phyloP scores from a whole-genome alignment of 2,797 vertebrate genomes.

The Oreochromis mossambicus region DNA sequence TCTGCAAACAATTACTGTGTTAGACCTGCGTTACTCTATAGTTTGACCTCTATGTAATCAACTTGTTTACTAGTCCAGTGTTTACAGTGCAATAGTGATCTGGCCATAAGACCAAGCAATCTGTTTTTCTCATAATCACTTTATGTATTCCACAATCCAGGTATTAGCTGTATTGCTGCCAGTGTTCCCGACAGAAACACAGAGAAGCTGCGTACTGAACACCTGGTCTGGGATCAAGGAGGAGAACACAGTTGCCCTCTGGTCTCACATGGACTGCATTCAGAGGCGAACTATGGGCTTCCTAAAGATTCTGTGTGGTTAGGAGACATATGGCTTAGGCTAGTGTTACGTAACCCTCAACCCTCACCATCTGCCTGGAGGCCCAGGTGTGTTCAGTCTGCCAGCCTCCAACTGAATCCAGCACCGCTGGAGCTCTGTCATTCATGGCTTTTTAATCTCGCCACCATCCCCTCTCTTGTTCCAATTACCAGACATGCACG shows the following conservation, averaged over 20 bases:
- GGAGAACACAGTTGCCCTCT: constrained; percentile 57
- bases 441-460: constrained; percentile 69
- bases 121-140: constrained; percentile 37
- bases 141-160: constrained; percentile 8
- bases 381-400: constrained; percentile 75
- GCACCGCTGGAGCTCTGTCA: constrained; percentile 71
- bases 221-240: constrained; percentile 75
- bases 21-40: neutral
- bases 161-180: constrained; percentile 47
- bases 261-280: constrained; percentile 61
- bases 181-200: constrained; percentile 50
- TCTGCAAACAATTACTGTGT: neutral
- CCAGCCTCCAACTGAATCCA: constrained; percentile 67
- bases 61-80: neutral
- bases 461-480: constrained; percentile 56
- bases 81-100: neutral
- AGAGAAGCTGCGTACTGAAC: constrained; percentile 62
- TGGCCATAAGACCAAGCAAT: neutral
- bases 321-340: constrained; percentile 78
- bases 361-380: constrained; percentile 79
- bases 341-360: constrained; percentile 77
- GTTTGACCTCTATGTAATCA: neutral
- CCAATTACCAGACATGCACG: constrained; percentile 56
- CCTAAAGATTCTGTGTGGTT: constrained; percentile 74
- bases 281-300: constrained; percentile 55